Base-by-base conservation (phyloP, 1,140 invertebrate species). In the Ruditapes philippinarum region DNA sequence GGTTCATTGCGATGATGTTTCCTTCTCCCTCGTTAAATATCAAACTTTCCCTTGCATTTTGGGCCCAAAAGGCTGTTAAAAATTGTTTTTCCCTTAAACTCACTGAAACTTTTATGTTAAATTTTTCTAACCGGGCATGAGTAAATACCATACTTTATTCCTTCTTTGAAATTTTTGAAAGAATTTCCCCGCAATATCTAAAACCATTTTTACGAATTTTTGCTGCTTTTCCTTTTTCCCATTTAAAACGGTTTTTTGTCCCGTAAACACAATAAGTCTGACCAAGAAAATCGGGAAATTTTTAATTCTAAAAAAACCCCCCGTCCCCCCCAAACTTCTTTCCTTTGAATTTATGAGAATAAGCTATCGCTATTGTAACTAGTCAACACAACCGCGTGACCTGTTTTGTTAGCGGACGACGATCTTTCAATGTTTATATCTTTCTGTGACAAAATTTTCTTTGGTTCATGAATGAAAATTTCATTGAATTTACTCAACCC, bases 291-390 rank as follows among this genome's bases (percentile, higher is more conserved):
- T 65, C 54, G 19, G 73, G 74, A n/a, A n/a, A 68, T 42, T 79
- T 12, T 42, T 28, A n/a, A 87, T 57, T 49, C 73, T 78, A 38
- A 79, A 87, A 40, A 87, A 87, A 0, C 85, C 85, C 3, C 1
- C 28, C 45, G 79, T n/a, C n/a, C n/a, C 74, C 12, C 28, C 85
- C 51, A 45, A 87, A 31, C 57, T 17, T 31, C 49, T 38, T 62
- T 74, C 85, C 85, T 74, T 79, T 12, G 85, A 87, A 62, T 87
- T 87, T 74, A 87, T 87, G 3, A 87, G 25, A 31, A 33, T 5
- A 87, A 38, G n/a, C 73, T 65, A 19, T 68, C 22, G n/a, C 74
- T 87, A 38, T 78, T 79, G 45, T 76, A 87, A 76, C 85, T 87
- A 49, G 74, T 87, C 22, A 87, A 40, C 12, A 87, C 60, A 25